Percentiles rank a stretch among this genome's conserved stretches.
Evolutionary conservation across 2,113 vertebrate genomes (phyloP).

Genomic region (Xiphias gladius): DNA sequence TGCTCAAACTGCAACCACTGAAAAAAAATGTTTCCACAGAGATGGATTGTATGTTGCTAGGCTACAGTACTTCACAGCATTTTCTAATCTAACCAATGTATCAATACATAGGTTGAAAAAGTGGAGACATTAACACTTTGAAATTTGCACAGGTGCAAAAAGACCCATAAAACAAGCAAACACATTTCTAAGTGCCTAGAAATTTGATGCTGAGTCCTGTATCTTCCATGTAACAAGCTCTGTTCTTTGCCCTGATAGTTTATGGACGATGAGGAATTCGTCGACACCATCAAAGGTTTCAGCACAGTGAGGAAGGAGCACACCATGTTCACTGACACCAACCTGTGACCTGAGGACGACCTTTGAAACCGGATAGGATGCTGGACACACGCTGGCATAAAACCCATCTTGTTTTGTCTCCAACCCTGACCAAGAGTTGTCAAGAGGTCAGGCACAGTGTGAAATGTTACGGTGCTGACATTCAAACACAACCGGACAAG

Average conservation of each 20-base stretch:
- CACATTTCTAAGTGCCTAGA: background rate
- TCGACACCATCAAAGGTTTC: slow-evolving; percentile 96
- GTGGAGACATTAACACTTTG: background rate
- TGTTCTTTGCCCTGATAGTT: slow-evolving; percentile 79
- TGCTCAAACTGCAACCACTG: background rate
- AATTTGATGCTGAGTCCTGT: background rate
- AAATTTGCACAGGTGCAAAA: background rate
- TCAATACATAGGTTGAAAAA: background rate
- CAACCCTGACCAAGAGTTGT: background rate
- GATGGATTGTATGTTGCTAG: background rate
- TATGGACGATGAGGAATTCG: slow-evolving; percentile 93
- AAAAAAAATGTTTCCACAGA: background rate
- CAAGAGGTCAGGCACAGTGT: background rate
- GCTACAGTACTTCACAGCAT: background rate
- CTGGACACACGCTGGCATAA: background rate
- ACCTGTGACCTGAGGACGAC: slow-evolving; percentile 81
- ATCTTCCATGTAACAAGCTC: background rate
- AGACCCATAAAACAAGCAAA: background rate
- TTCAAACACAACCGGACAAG: background rate
- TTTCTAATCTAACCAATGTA: background rate
- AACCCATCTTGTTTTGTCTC: background rate
- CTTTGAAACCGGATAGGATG: slow-evolving; percentile 3
- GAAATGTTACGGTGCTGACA: background rate
- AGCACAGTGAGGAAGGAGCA: slow-evolving; percentile 96
- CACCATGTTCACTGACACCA: slow-evolving; percentile 96